Evolutionary conservation across 2,113 vertebrate genomes (phyloP).

Genomic region (Mormyrus lacerda): DNA sequence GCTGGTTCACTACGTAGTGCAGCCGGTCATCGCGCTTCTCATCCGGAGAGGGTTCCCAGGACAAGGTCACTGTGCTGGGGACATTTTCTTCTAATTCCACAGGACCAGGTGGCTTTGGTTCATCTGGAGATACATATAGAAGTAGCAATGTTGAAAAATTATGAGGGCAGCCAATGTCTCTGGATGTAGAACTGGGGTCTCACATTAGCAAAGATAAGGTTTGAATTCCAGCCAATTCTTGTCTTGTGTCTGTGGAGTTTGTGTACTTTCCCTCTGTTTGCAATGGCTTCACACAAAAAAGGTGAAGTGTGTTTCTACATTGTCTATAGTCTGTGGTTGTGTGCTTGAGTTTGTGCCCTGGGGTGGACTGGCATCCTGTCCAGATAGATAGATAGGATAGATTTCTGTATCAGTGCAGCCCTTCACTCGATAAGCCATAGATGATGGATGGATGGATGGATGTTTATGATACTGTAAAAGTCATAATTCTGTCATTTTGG

Average conservation of each 20-base stretch:
- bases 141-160: neutral
- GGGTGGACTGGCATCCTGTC: neutral
- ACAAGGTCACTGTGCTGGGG: conserved; percentile 73
- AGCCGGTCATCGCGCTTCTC: conserved; percentile 68
- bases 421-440: neutral
- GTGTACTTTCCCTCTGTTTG: neutral
- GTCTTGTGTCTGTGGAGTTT: neutral
- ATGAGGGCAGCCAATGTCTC: neutral
- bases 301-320: neutral
- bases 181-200: neutral
- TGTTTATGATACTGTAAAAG: neutral
- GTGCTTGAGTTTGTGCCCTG: neutral
- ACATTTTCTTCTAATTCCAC: conserved; percentile 72
- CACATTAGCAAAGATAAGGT: neutral
- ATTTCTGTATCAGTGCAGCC: neutral
- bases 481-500: neutral
- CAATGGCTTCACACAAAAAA: neutral
- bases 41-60: conserved; percentile 75
- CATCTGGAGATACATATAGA: conserved; percentile 50
- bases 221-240: neutral
- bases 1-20: conserved; percentile 72
- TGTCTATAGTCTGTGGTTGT: neutral
- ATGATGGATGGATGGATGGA: neutral
- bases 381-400: neutral
- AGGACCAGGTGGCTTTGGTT: conserved; percentile 74